Conservation (phyloP, 2,888 invertebrate genomes). For the Sclerodermus sp. region DNA sequence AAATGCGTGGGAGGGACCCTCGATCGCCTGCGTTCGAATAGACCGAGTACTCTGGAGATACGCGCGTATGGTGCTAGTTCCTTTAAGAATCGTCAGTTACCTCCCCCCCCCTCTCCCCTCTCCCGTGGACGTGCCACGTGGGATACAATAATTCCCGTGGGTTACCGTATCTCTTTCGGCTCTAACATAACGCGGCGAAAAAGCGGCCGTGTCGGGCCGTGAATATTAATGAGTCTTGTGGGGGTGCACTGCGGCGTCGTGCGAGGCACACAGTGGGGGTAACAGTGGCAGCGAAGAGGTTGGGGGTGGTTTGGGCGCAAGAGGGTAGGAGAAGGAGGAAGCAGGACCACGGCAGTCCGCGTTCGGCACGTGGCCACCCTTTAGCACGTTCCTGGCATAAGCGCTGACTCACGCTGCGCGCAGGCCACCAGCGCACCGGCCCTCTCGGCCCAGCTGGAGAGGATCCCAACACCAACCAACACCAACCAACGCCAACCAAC, state of each 20-base stretch:
- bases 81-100: too few species aligned
- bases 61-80: too few species aligned
- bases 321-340: slow-evolving; percentile 1
- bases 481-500: too few species aligned
- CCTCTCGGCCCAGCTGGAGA: not conserved
- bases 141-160: slow-evolving; percentile 46
- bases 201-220: slow-evolving; percentile 46
- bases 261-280: not conserved
- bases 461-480: not conserved
- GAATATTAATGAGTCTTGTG: slow-evolving; percentile 50
- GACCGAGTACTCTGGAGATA: too few species aligned
- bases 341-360: slow-evolving; percentile 18
- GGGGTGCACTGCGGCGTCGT: slow-evolving; percentile 28
- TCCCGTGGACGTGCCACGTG: slow-evolving; percentile 18
- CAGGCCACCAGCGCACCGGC: not conserved
- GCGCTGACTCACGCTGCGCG: slow-evolving; percentile 24
- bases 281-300: too few species aligned
- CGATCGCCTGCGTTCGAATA: too few species aligned
- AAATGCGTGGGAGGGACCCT: too few species aligned
- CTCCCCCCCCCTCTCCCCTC: too few species aligned
- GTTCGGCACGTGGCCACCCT: slow-evolving; percentile 38
- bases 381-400: slow-evolving; percentile 32
- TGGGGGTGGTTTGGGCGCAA: slow-evolving; percentile 9
- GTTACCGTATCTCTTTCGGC: slow-evolving; percentile 49
- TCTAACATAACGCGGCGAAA: slow-evolving; percentile 48